phyloP scores from a whole-genome alignment of 2,797 vertebrate genomes.

The Chlorospingus semifuscus region DNA sequence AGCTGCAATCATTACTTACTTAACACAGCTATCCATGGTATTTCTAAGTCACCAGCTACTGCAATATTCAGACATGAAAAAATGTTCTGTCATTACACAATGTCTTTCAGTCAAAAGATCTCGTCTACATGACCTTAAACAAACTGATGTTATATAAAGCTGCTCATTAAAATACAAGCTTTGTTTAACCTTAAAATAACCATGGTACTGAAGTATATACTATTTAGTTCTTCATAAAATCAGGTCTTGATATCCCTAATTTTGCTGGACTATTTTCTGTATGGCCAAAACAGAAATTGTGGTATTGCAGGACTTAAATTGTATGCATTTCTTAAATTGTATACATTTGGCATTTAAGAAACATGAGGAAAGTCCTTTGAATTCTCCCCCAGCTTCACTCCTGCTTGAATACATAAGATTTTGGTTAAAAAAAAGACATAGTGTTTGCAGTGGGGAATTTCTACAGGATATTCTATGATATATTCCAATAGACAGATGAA shows the following conservation, averaged over 20 bases:
- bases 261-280: neutral
- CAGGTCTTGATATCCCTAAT: neutral
- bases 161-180: neutral
- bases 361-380: neutral
- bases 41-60: conserved; percentile 41
- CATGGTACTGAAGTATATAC: neutral
- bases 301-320: neutral
- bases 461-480: neutral
- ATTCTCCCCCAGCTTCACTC: neutral
- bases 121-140: conserved; percentile 5
- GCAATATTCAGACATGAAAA: conserved; percentile 40
- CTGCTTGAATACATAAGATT: neutral
- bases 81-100: conserved; percentile 48
- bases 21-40: conserved; percentile 29
- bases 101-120: conserved; percentile 9
- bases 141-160: conserved; percentile 23
- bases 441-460: neutral
- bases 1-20: conserved; percentile 41
- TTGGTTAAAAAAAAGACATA: neutral
- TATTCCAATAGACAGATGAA: neutral
- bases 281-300: neutral
- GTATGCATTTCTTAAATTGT: neutral
- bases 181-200: conserved; percentile 17
- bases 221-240: neutral
- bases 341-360: neutral